These are phyloP conservation scores for Diaphora mendica DNA, from an alignment of 2,888 invertebrate genomes.

Conservation along the genomic window DNA sequence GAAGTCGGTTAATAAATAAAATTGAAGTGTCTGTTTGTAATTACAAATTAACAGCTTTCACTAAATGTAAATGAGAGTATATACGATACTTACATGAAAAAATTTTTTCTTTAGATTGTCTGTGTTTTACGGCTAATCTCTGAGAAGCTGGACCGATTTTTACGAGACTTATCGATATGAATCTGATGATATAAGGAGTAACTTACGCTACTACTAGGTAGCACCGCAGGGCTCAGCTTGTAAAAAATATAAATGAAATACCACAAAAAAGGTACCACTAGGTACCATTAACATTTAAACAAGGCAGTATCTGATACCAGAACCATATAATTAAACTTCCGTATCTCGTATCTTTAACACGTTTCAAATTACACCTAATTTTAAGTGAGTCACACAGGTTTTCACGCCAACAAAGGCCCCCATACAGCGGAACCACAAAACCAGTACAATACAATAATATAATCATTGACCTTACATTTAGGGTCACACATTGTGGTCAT, in stretches of 20 bases:
- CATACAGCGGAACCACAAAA: constrained; percentile 24
- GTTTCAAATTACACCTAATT: constrained; percentile 10
- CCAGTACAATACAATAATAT: constrained; percentile 33
- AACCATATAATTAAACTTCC: constrained; percentile 22
- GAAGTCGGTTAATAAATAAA: too few species aligned
- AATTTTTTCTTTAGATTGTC: too few species aligned
- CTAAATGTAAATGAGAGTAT: too few species aligned
- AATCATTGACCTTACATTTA: constrained; percentile 30
- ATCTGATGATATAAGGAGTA: too few species aligned
- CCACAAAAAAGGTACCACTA: neutral
- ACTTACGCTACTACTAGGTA: too few species aligned
- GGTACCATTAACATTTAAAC: neutral
- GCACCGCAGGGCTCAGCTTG: too few species aligned
- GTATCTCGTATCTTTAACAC: constrained; percentile 10
- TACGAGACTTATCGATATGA: too few species aligned
- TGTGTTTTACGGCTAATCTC: too few species aligned
- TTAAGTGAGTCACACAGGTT: constrained; percentile 11
- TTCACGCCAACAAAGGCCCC: constrained; percentile 6
- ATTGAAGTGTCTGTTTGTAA: too few species aligned
- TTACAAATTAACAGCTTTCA: too few species aligned
- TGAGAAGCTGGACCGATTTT: too few species aligned
- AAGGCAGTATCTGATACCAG: neutral
- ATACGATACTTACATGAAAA: too few species aligned
- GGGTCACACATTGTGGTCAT: constrained; percentile 33
- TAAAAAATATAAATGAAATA: neutral